Percentiles rank a stretch among this genome's conserved stretches.
These are phyloP conservation scores for Chloroceryle aenea DNA, from an alignment of 2,113 vertebrate genomes.

Conservation along the genomic window DNA sequence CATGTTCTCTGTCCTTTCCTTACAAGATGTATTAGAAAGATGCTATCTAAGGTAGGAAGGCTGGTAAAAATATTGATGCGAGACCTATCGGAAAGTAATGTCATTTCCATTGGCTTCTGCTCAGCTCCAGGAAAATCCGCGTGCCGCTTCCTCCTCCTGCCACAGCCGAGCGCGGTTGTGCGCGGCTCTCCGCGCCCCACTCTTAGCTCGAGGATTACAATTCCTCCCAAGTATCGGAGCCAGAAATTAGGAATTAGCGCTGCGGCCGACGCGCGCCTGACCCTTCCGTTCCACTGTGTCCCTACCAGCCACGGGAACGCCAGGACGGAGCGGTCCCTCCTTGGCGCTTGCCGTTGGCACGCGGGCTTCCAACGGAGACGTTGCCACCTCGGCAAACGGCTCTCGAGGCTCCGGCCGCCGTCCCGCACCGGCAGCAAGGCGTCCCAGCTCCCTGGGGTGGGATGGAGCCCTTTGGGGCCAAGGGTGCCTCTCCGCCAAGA, in stretches of 20 bases:
- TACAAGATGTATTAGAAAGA: slow-evolving; percentile 45
- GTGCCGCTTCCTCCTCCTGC: neutral
- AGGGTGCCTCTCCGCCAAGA: rapidly evolving
- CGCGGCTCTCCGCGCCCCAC: rapidly evolving
- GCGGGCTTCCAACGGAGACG: rapidly evolving
- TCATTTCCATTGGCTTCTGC: slow-evolving; percentile 44
- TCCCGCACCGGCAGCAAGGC: rapidly evolving
- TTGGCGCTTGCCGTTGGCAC: neutral
- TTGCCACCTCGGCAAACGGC: neutral
- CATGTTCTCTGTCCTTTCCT: slow-evolving; percentile 10
- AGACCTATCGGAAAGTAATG: slow-evolving; percentile 37
- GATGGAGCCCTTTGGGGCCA: neutral
- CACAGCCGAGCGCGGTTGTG: neutral
- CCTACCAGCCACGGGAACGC: neutral
- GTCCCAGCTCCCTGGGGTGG: neutral
- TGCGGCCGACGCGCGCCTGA: rapidly evolving
- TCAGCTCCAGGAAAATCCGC: slow-evolving; percentile 26
- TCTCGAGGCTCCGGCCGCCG: neutral
- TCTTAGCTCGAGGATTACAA: neutral
- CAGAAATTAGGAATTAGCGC: neutral
- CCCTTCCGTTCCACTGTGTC: neutral
- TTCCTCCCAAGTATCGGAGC: neutral
- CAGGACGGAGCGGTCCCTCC: neutral
- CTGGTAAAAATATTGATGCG: slow-evolving; percentile 49
- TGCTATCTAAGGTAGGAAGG: slow-evolving; percentile 13